Evolutionary conservation across 2,113 vertebrate genomes (phyloP).

Genomic region (Lucifuga dentata): DNA sequence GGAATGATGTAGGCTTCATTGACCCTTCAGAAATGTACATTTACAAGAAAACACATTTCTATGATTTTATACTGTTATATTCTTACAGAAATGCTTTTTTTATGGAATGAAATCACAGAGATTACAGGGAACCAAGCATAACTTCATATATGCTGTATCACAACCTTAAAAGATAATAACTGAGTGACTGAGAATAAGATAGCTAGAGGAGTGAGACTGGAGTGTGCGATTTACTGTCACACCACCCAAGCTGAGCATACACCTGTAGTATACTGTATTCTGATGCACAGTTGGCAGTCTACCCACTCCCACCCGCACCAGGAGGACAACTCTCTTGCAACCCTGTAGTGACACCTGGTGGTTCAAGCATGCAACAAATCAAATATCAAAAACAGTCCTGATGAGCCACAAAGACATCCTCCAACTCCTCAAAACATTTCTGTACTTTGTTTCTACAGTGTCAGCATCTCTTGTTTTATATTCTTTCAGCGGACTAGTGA

Average conservation of each 20-base stretch:
- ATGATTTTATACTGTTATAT: conserved; percentile 21
- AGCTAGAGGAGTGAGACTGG: conserved; percentile 4
- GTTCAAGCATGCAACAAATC: conserved; percentile 18
- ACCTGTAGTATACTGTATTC: conserved; percentile 71
- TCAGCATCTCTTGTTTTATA: conserved; percentile 18
- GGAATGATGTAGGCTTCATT: conserved; percentile 29
- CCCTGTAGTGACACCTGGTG: conserved; percentile 78
- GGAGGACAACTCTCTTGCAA: conserved; percentile 6
- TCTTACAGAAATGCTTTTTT: conserved; percentile 16
- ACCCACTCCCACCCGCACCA: conserved; percentile 24
- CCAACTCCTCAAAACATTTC: conserved; percentile 23
- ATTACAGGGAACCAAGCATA: background rate
- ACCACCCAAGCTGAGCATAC: conserved; percentile 41
- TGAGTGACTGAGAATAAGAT: conserved; percentile 1
- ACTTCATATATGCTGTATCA: background rate
- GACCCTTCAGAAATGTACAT: conserved; percentile 17
- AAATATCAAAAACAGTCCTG: background rate
- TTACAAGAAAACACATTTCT: conserved; percentile 13
- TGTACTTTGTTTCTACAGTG: conserved; percentile 39
- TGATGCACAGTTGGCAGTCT: conserved; percentile 7
- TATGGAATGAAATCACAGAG: conserved; percentile 18
- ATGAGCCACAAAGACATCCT: conserved; percentile 38
- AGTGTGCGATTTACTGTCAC: conserved; percentile 41
- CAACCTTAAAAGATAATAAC: conserved; percentile 20
- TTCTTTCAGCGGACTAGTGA: conserved; percentile 18